Conservation (phyloP, 2,797 vertebrate genomes). For the Megaceryle alcyon region DNA sequence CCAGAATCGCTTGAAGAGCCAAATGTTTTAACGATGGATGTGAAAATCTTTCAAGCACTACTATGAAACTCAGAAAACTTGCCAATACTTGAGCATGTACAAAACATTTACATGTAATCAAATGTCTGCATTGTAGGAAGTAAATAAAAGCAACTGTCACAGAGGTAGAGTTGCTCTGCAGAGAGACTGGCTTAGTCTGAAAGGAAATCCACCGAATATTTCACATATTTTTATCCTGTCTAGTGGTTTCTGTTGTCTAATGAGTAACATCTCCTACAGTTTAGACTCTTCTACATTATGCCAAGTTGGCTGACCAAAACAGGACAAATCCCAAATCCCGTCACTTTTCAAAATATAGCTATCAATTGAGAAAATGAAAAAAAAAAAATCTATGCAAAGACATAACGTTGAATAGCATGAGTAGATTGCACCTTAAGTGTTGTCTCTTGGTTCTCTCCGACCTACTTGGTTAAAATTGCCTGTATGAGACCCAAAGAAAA, state of each 20-base stretch:
- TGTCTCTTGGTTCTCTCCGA: not conserved
- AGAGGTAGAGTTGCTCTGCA: not conserved
- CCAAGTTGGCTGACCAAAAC: slow-evolving; percentile 18
- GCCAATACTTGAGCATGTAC: not conserved
- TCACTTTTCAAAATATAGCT: slow-evolving; percentile 7
- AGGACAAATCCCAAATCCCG: not conserved
- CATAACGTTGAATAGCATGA: not conserved
- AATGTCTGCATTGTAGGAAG: not conserved
- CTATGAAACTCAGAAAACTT: not conserved
- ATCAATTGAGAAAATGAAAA: not conserved
- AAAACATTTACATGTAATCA: not conserved
- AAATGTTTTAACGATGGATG: slow-evolving; percentile 8
- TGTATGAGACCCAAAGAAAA: not conserved
- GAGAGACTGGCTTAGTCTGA: not conserved
- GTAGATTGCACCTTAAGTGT: not conserved
- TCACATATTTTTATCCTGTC: slow-evolving; percentile 28
- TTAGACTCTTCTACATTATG: not conserved
- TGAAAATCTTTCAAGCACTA: not conserved
- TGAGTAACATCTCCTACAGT: not conserved
- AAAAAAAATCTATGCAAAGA: not conserved
- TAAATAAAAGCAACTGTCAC: not conserved
- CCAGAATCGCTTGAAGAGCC: not conserved
- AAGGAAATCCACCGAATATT: not conserved
- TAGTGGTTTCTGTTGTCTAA: not conserved
- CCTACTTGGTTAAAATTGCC: not conserved